phyloP scores from a whole-genome alignment of 2,888 invertebrate species.

The Ypsolopha scabrella region DNA sequence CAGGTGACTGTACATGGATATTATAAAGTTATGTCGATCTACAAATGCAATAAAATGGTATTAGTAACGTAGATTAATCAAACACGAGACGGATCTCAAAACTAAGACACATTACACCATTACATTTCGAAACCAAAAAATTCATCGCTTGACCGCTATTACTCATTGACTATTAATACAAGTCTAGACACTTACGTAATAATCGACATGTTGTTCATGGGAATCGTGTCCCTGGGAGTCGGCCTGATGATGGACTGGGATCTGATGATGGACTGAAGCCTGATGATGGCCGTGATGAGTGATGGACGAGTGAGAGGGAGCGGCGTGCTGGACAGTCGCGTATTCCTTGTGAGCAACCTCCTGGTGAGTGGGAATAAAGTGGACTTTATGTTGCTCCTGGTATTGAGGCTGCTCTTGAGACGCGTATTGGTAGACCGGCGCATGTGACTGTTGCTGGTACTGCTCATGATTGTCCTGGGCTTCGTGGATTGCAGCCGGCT shows the following conservation, averaged over 20 bases:
- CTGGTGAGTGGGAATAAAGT: too few relatives aligned
- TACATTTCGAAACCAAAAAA: too few relatives aligned
- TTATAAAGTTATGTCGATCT: too few relatives aligned
- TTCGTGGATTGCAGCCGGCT: constrained; percentile 25
- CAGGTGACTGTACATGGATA: too few relatives aligned
- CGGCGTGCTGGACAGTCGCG: constrained; percentile 3
- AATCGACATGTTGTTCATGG: constrained; percentile 34
- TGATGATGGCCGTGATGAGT: constrained; percentile 9
- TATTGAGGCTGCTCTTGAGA: not conserved
- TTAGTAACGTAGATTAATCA: too few relatives aligned
- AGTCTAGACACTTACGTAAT: constrained; percentile 45
- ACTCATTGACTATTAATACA: not conserved
- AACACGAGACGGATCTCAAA: too few relatives aligned
- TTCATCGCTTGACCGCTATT: not conserved
- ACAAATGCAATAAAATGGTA: too few relatives aligned
- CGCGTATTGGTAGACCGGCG: too few relatives aligned
- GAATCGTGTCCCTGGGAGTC: not conserved
- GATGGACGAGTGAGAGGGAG: not conserved
- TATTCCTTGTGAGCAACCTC: not conserved
- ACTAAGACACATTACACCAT: not conserved
- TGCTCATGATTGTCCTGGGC: constrained; percentile 18
- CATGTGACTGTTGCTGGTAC: not conserved
- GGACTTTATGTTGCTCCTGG: not conserved
- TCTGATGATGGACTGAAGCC: constrained; percentile 10
- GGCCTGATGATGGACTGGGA: constrained; percentile 11